These are phyloP conservation scores for Seira ritae DNA, from an alignment of 2,888 invertebrate species.

Conservation along the genomic window DNA sequence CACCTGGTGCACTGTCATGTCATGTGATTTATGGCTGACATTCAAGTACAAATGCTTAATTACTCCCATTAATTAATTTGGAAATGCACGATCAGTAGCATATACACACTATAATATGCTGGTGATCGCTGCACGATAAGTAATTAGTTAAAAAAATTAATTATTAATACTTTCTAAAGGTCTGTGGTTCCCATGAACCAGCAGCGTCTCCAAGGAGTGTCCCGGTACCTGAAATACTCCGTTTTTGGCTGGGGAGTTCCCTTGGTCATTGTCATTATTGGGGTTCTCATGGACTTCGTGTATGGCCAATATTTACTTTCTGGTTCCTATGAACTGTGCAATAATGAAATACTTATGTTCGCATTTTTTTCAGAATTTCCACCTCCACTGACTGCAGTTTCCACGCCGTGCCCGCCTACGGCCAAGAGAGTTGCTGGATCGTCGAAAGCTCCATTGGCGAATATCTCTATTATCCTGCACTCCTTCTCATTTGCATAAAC, in stretches of 20 bases:
- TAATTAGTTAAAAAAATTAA: no score
- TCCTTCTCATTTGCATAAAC: conserved; percentile 58
- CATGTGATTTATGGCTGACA: conserved; percentile 65
- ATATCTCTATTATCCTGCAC: conserved; percentile 66
- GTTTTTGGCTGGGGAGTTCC: conserved; percentile 68
- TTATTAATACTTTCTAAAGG: conserved; percentile 46
- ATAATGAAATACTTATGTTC: no score
- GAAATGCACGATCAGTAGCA: no score
- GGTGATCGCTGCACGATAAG: no score
- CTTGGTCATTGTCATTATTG: conserved; percentile 28
- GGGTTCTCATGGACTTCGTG: conserved; percentile 57
- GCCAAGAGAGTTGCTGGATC: conserved; percentile 56
- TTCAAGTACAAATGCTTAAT: conserved; percentile 45
- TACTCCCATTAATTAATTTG: no score
- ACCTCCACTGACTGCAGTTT: conserved; percentile 51
- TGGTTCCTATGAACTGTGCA: no score
- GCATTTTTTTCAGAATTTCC: conserved; percentile 6
- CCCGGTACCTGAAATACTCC: conserved; percentile 63
- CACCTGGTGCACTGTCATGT: conserved; percentile 66
- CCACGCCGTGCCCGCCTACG: conserved; percentile 61
- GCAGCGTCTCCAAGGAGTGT: conserved; percentile 62
- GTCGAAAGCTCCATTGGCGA: conserved; percentile 49
- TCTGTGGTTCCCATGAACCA: conserved; percentile 61
- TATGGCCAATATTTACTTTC: no score
- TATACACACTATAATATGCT: no score